Conservation (phyloP, 2,888 invertebrate genomes). For the Harmothoe impar region DNA sequence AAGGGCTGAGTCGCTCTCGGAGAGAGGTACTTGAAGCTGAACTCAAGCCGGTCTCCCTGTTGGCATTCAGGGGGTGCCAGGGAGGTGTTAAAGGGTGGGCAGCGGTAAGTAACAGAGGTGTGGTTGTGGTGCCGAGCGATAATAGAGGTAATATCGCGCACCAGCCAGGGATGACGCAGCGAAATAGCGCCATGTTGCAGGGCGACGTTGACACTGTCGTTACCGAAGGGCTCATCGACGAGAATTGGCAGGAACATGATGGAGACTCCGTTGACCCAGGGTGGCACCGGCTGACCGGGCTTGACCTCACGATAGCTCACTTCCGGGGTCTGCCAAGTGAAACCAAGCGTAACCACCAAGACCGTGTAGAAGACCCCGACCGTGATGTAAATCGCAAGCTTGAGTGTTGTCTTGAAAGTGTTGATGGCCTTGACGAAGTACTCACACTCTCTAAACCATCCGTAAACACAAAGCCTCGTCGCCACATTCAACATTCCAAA, state of each 20-base stretch:
- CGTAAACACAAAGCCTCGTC: slow-evolving; percentile 65
- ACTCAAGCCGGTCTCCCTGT: slow-evolving; percentile 47
- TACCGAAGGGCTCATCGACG: slow-evolving; percentile 50
- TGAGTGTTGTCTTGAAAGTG: slow-evolving; percentile 63
- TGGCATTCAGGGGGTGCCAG: slow-evolving; percentile 37
- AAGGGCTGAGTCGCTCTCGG: slow-evolving; percentile 60
- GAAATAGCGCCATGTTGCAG: slow-evolving; percentile 49
- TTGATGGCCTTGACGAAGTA: slow-evolving; percentile 65
- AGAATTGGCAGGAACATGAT: slow-evolving; percentile 57
- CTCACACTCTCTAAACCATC: slow-evolving; percentile 61
- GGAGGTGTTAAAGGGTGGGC: background rate
- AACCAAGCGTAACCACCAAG: slow-evolving; percentile 61
- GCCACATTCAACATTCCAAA: slow-evolving; percentile 63
- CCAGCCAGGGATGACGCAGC: slow-evolving; percentile 59
- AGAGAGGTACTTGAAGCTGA: slow-evolving; percentile 57
- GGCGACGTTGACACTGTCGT: slow-evolving; percentile 54
- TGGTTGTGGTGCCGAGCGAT: slow-evolving; percentile 21
- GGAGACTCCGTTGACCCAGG: slow-evolving; percentile 52
- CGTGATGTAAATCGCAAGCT: slow-evolving; percentile 66
- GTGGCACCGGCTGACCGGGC: slow-evolving; percentile 31
- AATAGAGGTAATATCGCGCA: slow-evolving; percentile 53
- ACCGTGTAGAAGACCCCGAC: slow-evolving; percentile 62
- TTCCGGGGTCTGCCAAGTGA: slow-evolving; percentile 64
- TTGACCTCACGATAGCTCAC: slow-evolving; percentile 1
- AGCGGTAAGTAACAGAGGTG: slow-evolving; percentile 30